phyloP scores from a whole-genome alignment of 2,797 vertebrate genomes.

The Gallinago stenura region DNA sequence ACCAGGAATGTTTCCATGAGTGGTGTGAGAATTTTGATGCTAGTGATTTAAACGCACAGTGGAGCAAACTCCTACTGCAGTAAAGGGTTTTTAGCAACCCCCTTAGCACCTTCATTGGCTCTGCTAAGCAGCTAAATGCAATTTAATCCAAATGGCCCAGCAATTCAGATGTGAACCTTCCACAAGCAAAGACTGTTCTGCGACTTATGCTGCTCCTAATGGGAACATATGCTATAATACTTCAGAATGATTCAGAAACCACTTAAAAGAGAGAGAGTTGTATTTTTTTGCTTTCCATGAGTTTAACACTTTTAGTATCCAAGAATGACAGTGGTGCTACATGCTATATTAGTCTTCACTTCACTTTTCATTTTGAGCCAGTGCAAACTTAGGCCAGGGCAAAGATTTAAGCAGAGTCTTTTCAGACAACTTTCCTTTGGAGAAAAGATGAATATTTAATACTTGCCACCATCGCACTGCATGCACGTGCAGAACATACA shows the following conservation, averaged over 20 bases:
- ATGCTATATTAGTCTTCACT: background rate
- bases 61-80: background rate
- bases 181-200: conserved; percentile 30
- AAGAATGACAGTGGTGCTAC: background rate
- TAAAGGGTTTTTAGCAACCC: conserved; percentile 30
- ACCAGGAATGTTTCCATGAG: background rate
- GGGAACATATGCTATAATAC: conserved; percentile 10
- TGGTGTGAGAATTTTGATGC: conserved; percentile 8
- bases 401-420: background rate
- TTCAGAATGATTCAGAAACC: conserved; percentile 22
- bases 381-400: background rate
- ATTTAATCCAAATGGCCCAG: conserved; percentile 44
- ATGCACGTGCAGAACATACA: background rate
- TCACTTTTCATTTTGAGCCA: background rate
- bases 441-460: background rate
- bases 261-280: background rate
- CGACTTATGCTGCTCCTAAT: background rate
- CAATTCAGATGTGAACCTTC: conserved; percentile 36
- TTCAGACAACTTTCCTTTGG: background rate
- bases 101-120: conserved; percentile 34
- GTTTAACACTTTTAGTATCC: background rate
- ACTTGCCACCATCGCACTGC: background rate
- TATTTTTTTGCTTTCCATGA: background rate
- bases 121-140: conserved; percentile 34
- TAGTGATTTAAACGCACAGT: conserved; percentile 10